Evolutionary conservation across 2,113 vertebrate species (phyloP), one percentile per base, ranked within the genome.

Genomic region (Myocastor coypus): DNA sequence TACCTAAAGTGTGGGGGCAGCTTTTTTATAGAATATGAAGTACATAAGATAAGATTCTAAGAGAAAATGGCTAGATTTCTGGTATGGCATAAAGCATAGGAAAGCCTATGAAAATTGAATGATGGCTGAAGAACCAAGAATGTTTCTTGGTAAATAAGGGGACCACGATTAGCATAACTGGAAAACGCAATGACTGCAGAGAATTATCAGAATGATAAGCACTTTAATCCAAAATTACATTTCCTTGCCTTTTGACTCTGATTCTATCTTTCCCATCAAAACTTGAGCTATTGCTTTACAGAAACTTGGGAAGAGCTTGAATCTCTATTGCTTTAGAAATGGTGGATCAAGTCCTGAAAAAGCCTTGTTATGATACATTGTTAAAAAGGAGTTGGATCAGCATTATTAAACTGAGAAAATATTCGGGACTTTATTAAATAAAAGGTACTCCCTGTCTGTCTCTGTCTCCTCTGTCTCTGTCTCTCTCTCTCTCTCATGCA

Each of bases 331-430:
- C n/a, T n/a, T 16, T 87, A n/a, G 24, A 82, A 95, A 78, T 1
- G 5, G 3, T 82, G 1, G 9, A 14, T 16, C 14, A 63, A 78
- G 78, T 87, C 80, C 26, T 87, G 7, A 26, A 37, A 46, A 10
- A 83, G 28, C 63, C 59, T 63, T 61, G 42, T 52, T 77, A 86
- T 10, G 40, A 20, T 89, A 86, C 24, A 86, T 4, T 28, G 19
- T 92, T 87, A 55, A 78, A 94, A 77, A n/a, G 11, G 77, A 82
- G 4, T 50, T 94, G 28, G 4, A 42, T 59, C 16, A 32, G 8
- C 59, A 16, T 32, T 6, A 13, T 69, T 93, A 75, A 83, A 11
- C 8, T 88, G 40, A 95, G 66, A 92, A 97, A 82, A 82, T 91
- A 89, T 81, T 91, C 42, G 40, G 19, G 6, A 69, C 59, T 95